Base-by-base conservation (phyloP, 2,797 vertebrate species). In the Hipposideros larvatus region DNA sequence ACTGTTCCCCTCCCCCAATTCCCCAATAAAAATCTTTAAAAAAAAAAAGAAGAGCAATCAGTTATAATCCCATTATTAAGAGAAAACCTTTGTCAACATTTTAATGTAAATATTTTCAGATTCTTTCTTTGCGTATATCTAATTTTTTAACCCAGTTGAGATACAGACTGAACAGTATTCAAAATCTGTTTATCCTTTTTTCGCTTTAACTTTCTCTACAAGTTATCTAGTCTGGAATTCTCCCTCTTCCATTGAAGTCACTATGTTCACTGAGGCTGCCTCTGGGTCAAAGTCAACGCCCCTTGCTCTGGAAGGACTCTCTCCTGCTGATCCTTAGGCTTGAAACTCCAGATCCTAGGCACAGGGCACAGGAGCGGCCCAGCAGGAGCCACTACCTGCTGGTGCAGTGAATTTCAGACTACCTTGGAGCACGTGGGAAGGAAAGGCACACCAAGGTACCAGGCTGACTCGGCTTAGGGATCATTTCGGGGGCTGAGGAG, bases 41-140 rank as follows among this genome's bases (percentile, higher is more conserved):
- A 37, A 37, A 37, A 37, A 37, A 46, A 53, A 77, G 48, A 70
- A 84, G 55, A 90, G 79, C 86, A 74, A 68, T 53, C 24, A 75
- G 10, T 21, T 75, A 10, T 53, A 87, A 94, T 55, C 2, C 3
- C 28, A n/a, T 46, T 9, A 24, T 74, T 68, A 51, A 43, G 55
- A 75, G 66, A 74, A 71, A n/a, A 65, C 37, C 19, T 73, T 43
- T 63, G 24, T 71, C 63, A 78, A 48, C 37, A 51, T 59, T 74
- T 65, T 51, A 66, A 85, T 71, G n/a, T 79, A 55, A 93, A 85
- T 86, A 15, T 94, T 91, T 75, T 70, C 53, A 80, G 41, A 8
- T 91, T 8, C 41, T 86, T 90, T 90, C 86, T 77, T 28, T 61
- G 24, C 61, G 34, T 37, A 16, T 75, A 87, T 63, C 51, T 93